Percentiles rank a stretch among this genome's conserved stretches.
phyloP scores from a whole-genome alignment of 2,113 vertebrate genomes.

The Dolichallabes microphthalmus region DNA sequence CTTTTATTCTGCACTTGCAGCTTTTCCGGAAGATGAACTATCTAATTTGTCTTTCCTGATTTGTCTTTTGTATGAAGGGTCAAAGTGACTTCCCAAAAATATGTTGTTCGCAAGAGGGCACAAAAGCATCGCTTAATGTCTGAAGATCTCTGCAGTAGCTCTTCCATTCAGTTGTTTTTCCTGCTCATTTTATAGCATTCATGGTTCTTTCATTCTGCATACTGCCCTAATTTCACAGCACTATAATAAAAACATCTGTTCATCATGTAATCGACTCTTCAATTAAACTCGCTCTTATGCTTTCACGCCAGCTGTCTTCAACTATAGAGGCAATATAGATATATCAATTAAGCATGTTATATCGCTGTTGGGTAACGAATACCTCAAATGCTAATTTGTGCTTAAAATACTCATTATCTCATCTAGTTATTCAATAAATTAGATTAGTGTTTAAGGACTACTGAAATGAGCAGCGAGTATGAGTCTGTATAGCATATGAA shows the following conservation, averaged over 20 bases:
- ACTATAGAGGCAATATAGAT: neutral
- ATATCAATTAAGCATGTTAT: neutral
- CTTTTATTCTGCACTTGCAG: neutral
- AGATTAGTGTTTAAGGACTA: conserved; percentile 15
- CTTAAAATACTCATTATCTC: conserved; percentile 16
- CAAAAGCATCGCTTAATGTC: neutral
- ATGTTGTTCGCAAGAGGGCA: too few species aligned
- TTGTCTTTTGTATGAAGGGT: neutral
- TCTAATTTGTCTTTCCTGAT: neutral
- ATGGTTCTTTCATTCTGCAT: neutral
- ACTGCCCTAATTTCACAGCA: neutral
- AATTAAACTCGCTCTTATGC: neutral
- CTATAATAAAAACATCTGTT: neutral
- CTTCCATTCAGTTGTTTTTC: neutral
- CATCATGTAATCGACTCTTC: neutral
- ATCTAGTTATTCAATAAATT: conserved; percentile 15
- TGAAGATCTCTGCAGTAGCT: neutral
- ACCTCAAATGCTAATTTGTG: neutral
- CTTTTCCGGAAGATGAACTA: neutral
- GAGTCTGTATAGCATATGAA: neutral
- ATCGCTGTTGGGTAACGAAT: neutral
- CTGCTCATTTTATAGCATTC: neutral
- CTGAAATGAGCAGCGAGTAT: neutral
- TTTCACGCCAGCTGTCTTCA: neutral
- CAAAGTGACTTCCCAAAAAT: neutral